Evolutionary conservation across 2,113 vertebrate species (phyloP), one percentile per base, ranked within the genome.

Genomic region (Ranitomeya imitator): DNA sequence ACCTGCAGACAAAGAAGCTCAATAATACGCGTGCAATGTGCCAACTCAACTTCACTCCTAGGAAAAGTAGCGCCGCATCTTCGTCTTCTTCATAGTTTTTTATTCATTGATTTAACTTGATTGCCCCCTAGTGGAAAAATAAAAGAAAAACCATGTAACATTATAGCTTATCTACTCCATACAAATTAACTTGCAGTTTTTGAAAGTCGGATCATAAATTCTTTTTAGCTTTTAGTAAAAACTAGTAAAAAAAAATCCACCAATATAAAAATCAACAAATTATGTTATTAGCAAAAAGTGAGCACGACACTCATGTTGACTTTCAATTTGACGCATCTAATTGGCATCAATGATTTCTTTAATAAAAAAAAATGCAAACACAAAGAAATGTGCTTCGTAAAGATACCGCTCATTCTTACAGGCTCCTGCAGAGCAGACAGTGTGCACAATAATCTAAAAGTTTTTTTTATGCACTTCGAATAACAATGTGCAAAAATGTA

Each of bases 81-180:
- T 45, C 37, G 3, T 45, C 45, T 26, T 87, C 52, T 51, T 12
- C 26, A 0, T 77, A 7, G 18, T 6, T 6, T 52, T 1, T 67
- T 19, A 23, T 26, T 2, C 76, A 94, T 94, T 90, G 85, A 93
- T 93, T 95, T 94, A 92, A 92, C 93, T 93, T 73, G 93, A 91
- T 93, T 95, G 95, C 94, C 94, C 92, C 94, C 92, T 91, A 93
- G 94, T 92, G 94, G 94, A 90, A 87, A 82, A 7, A 83, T 52
- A 1, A 65, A 88, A 91, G 37, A 93, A 92, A 88, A 91, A 89
- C 90, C 90, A 88, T 5, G 9, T 73, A 86, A 69, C 19, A 23
- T 57, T 57, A 7, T 7, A 76, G 16, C 71, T 61, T 7, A 19
- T 54, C 31, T 10, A 86, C 2, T 26, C 54, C 23, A 76, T 8